Conservation (phyloP, 2,888 invertebrate genomes). For the Craniophora ligustri region DNA sequence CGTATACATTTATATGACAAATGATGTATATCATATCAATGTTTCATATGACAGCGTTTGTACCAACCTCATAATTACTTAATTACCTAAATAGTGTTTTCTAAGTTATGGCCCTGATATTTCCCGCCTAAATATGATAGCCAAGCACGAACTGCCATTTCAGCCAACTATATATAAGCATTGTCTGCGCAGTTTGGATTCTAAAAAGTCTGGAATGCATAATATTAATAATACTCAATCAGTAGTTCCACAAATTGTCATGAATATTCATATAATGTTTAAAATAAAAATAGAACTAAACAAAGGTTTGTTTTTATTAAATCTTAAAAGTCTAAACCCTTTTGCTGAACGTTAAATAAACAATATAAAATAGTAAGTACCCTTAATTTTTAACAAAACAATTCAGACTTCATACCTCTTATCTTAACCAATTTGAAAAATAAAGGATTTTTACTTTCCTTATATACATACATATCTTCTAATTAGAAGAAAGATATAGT, state of each 20-base stretch:
- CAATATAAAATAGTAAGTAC: too few relatives aligned
- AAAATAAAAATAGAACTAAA: constrained; percentile 61
- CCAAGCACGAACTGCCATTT: constrained; percentile 34
- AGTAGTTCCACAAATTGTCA: constrained; percentile 58
- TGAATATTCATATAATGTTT: constrained; percentile 58
- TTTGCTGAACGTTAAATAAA: too few relatives aligned
- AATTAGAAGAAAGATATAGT: too few relatives aligned
- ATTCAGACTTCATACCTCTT: too few relatives aligned
- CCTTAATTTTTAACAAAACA: too few relatives aligned
- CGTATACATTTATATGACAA: constrained; percentile 46
- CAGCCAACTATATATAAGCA: constrained; percentile 28
- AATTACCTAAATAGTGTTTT: too few relatives aligned
- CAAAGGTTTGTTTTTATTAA: constrained; percentile 9
- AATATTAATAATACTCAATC: constrained; percentile 40
- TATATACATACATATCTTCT: too few relatives aligned
- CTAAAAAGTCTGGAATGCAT: constrained; percentile 26
- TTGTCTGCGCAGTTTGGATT: constrained; percentile 31
- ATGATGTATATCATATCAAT: constrained; percentile 54
- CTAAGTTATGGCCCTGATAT: constrained; percentile 26
- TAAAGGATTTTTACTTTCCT: too few relatives aligned
- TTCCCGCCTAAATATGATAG: constrained; percentile 38
- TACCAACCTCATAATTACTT: constrained; percentile 36
- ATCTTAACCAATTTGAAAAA: too few relatives aligned
- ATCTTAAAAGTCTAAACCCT: too few relatives aligned
- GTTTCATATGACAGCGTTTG: constrained; percentile 44